Evolutionary conservation across 2,888 invertebrate genomes (phyloP).

Genomic region (Prenolepis imparis): DNA sequence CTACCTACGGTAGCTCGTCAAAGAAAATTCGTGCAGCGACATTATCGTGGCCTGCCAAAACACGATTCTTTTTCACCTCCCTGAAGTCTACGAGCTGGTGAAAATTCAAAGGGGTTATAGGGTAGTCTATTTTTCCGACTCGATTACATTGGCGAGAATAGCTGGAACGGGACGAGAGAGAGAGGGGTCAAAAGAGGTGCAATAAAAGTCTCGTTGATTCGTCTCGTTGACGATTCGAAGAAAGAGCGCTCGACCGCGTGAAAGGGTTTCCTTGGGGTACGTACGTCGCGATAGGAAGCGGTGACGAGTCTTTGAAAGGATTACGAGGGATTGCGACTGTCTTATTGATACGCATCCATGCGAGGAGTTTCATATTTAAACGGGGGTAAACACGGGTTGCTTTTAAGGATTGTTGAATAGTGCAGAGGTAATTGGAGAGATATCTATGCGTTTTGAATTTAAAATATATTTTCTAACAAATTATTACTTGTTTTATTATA

Average conservation of each 20-base stretch:
- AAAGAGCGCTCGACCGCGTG: conserved; percentile 54
- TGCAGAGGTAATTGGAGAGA: background rate
- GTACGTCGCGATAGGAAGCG: conserved; percentile 40
- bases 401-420: background rate
- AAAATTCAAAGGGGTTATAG: conserved; percentile 70
- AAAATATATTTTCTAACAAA: background rate
- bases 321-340: conserved; percentile 55
- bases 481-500: background rate
- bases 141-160: conserved; percentile 76
- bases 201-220: conserved; percentile 51
- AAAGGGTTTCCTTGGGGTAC: conserved; percentile 69
- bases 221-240: conserved; percentile 41
- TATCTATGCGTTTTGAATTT: background rate
- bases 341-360: conserved; percentile 40
- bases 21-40: conserved; percentile 75
- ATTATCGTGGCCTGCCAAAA: conserved; percentile 66
- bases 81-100: conserved; percentile 52
- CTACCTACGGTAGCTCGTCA: conserved; percentile 78
- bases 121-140: conserved; percentile 62
- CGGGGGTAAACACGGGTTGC: conserved; percentile 55
- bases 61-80: conserved; percentile 59
- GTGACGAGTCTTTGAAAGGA: conserved; percentile 51
- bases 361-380: conserved; percentile 16
- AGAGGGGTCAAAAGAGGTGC: background rate
- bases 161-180: background rate